phyloP scores from a whole-genome alignment of 2,113 vertebrate genomes.

The Centropus unirufus region DNA sequence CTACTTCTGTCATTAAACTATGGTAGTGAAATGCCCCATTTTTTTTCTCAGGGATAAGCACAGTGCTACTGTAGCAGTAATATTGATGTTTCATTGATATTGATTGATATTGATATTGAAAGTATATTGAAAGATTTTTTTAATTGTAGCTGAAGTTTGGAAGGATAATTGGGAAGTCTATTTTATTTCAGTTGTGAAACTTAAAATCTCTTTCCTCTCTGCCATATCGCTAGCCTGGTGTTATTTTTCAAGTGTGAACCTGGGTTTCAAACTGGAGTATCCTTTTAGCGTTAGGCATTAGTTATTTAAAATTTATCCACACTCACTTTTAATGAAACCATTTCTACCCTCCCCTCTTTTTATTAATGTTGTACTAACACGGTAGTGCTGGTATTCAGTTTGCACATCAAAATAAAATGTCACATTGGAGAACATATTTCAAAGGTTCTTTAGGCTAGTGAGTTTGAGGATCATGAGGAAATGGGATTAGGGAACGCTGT shows the following conservation, averaged over 20 bases:
- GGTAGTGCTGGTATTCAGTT: neutral
- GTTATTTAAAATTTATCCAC: neutral
- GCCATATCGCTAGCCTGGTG: neutral
- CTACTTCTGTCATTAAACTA: neutral
- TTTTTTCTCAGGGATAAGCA: neutral
- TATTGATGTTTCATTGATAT: neutral
- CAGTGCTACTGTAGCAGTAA: neutral
- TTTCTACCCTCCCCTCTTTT: rapidly evolving
- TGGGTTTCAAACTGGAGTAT: neutral
- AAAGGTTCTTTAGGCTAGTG: neutral
- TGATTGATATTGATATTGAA: neutral
- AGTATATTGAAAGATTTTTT: neutral
- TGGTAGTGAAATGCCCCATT: neutral
- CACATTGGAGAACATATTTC: neutral
- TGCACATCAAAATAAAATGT: neutral
- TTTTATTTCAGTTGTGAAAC: neutral
- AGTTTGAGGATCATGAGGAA: neutral
- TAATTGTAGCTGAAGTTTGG: neutral
- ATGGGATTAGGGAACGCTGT: neutral
- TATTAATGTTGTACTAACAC: neutral
- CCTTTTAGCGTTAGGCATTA: neutral
- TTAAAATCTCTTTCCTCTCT: neutral
- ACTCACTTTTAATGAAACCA: neutral
- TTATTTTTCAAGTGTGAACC: conserved; percentile 3
- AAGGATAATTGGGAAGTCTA: neutral